Evolutionary conservation across 2,888 invertebrate genomes (phyloP).

Genomic region (Synergus gifuensis): DNA sequence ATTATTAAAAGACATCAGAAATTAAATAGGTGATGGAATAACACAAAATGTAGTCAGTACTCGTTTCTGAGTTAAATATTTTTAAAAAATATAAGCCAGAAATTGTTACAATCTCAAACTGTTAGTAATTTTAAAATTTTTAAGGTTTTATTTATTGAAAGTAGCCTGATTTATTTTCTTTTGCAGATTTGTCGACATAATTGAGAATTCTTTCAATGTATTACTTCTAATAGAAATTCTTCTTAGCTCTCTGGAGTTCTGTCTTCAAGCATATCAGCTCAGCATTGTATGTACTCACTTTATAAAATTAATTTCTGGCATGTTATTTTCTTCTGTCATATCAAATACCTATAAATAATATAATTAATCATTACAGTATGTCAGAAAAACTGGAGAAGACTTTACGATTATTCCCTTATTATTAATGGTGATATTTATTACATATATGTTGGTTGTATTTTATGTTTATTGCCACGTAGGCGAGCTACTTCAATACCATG

Average conservation of each 20-base stretch:
- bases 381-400: no score
- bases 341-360: no score
- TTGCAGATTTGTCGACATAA: slow-evolving; percentile 45
- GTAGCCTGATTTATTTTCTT: neutral
- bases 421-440: slow-evolving; percentile 10
- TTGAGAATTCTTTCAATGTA: slow-evolving; percentile 51
- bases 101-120: neutral
- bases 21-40: neutral
- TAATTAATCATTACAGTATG: neutral
- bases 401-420: neutral
- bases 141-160: neutral
- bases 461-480: slow-evolving; percentile 53
- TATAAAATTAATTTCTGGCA: no score
- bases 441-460: slow-evolving; percentile 29
- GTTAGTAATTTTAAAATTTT: neutral
- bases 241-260: slow-evolving; percentile 43
- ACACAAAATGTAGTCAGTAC: no score
- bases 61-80: no score
- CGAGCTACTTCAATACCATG: slow-evolving; percentile 49
- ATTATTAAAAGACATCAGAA: slow-evolving; percentile 11
- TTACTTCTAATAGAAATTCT: slow-evolving; percentile 48
- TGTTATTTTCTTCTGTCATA: no score
- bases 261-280: slow-evolving; percentile 50
- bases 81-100: neutral
- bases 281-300: neutral